Base-by-base conservation (phyloP, 2,888 invertebrate genomes). In the Lamproptera curius region DNA sequence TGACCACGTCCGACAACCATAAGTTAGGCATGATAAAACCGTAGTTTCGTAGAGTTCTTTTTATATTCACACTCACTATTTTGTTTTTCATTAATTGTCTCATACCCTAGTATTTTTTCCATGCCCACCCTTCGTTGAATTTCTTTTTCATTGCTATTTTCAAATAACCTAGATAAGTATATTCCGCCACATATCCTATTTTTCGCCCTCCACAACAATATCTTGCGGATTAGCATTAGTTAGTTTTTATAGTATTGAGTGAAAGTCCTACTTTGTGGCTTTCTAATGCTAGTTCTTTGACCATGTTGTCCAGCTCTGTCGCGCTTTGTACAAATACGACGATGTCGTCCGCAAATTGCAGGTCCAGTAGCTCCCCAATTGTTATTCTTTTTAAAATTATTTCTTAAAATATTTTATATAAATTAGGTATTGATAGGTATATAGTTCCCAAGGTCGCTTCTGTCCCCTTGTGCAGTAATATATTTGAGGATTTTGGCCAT, bases 401-500 rank as follows among this genome's bases (percentile, higher is more conserved):
- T 34, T 44, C 9, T 39, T 51, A 44, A 41, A 40, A 38, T 6
- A 10, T 10, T 2, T 2, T n/a, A 10, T 28, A n/a, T 28, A 28
- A 5, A 10, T 10, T 8, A 9, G 2, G 2, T 28, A 28, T 20
- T 20, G 20, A 5, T 6, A 6, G 3, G 11, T 43, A 52, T 4
- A n/a, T 13, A 35, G 36, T 44, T 1, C 50, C 28, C 10, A 50
- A 50, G 8, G 51, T 46, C 14, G 48, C 45, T 47, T 50, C 45
- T 36, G 45, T 37, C 1, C 38, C n/a, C 10, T n/a, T n/a, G n/a
- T n/a, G n/a, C n/a, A n/a, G n/a, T n/a, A n/a, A n/a, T n/a, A n/a
- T n/a, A n/a, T n/a, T n/a, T n/a, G n/a, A n/a, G n/a, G n/a, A n/a
- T n/a, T n/a, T n/a, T n/a, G n/a, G n/a, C n/a, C n/a, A n/a, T n/a